Percentiles rank a stretch among this genome's conserved stretches.
Evolutionary conservation across 2,797 vertebrate species (phyloP).

Genomic region (Loris lydekkerianus): DNA sequence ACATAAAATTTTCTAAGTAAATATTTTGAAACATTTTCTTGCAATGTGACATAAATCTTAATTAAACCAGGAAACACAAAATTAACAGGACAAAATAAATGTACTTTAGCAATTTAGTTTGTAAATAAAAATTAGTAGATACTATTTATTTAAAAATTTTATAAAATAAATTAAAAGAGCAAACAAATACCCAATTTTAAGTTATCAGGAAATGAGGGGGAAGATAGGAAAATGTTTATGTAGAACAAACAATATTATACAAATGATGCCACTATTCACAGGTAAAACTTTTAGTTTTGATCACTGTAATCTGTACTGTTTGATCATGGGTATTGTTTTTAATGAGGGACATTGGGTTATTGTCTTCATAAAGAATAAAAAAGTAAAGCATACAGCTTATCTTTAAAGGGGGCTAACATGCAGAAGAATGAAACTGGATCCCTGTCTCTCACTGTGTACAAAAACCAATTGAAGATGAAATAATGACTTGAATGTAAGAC

Average conservation of each 20-base stretch:
- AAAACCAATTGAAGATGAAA: background rate
- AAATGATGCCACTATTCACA: slow-evolving; percentile 5
- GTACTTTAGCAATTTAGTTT: slow-evolving; percentile 37
- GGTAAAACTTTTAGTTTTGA: background rate
- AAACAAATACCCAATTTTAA: background rate
- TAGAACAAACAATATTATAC: background rate
- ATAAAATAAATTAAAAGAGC: slow-evolving; percentile 20
- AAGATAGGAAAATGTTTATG: slow-evolving; percentile 1
- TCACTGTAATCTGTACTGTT: background rate
- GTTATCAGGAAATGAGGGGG: slow-evolving; percentile 12
- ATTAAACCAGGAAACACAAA: slow-evolving; percentile 42
- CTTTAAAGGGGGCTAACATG: background rate
- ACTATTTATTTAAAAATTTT: slow-evolving; percentile 17
- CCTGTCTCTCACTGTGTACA: background rate
- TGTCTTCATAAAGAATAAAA: background rate
- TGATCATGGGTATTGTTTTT: background rate
- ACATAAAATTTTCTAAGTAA: slow-evolving; percentile 34
- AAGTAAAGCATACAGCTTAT: background rate
- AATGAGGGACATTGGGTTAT: background rate
- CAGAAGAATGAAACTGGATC: background rate
- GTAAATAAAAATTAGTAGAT: slow-evolving; percentile 12
- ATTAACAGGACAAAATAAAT: background rate
- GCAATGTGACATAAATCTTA: slow-evolving; percentile 1
- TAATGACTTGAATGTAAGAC: background rate
- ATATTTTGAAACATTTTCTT: slow-evolving; percentile 48